Conservation (phyloP, 1,140 invertebrate species). For the Diorhabda elongata region DNA sequence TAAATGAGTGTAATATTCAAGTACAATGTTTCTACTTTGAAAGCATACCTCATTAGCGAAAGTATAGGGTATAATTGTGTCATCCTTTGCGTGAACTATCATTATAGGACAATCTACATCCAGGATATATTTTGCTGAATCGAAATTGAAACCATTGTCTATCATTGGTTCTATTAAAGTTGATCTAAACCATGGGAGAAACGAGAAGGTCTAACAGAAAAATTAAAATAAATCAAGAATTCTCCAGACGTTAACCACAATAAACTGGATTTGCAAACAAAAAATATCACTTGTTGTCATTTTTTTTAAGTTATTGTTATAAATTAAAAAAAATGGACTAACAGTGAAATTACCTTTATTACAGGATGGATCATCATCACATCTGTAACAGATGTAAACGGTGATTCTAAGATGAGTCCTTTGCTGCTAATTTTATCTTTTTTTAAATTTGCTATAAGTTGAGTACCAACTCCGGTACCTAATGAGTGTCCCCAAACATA, state of each 20-base stretch:
- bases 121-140: constrained; percentile 64
- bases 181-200: constrained; percentile 67
- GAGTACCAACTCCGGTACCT: constrained; percentile 65
- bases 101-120: constrained; percentile 70
- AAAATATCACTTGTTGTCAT: no score
- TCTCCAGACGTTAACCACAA: no score
- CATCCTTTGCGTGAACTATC: constrained; percentile 87
- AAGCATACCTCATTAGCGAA: constrained; percentile 63
- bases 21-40: no score
- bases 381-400: constrained; percentile 84
- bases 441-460: constrained; percentile 57
- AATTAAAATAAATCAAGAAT: neutral
- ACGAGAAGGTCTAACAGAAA: constrained; percentile 37
- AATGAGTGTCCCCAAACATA: constrained; percentile 89
- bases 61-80: constrained; percentile 72
- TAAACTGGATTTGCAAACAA: no score
- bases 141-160: constrained; percentile 62
- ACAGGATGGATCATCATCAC: constrained; percentile 76
- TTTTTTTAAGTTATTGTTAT: no score
- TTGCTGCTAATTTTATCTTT: constrained; percentile 55
- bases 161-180: constrained; percentile 66
- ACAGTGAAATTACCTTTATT: constrained; percentile 52
- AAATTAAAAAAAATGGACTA: no score
- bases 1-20: no score
- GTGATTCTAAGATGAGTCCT: constrained; percentile 78